Conservation (phyloP, 1,140 invertebrate genomes). For the Bombus turneri region DNA sequence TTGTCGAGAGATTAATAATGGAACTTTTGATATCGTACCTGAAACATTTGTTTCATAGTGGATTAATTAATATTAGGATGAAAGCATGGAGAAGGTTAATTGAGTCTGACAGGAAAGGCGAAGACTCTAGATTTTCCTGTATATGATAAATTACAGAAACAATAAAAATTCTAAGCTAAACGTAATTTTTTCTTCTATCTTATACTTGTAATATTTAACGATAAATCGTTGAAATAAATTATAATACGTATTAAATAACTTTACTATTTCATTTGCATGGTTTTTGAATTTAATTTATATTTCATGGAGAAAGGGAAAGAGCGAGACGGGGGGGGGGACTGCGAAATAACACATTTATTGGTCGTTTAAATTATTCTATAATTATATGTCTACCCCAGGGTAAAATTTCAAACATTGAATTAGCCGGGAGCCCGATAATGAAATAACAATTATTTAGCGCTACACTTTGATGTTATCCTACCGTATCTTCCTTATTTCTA, state of each 20-base stretch:
- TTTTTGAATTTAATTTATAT: background rate
- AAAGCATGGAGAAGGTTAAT: too few species aligned
- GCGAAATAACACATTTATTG: background rate
- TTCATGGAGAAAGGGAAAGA: background rate
- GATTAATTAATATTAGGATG: background rate
- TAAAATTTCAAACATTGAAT: conserved; percentile 25
- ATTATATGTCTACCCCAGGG: background rate
- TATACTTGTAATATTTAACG: background rate
- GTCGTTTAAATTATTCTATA: conserved; percentile 13
- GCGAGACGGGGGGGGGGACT: background rate
- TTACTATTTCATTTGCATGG: background rate
- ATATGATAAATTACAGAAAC: background rate
- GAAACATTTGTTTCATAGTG: too few species aligned
- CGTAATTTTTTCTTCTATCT: background rate
- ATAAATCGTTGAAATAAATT: background rate
- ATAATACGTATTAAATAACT: background rate
- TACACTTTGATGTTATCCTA: background rate
- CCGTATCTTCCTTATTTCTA: background rate
- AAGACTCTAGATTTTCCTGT: background rate
- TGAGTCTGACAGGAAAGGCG: background rate
- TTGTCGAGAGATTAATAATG: background rate
- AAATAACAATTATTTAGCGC: conserved; percentile 29
- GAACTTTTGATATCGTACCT: too few species aligned
- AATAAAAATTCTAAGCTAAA: background rate
- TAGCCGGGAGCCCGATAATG: background rate